Evolutionary conservation across 2,888 invertebrate genomes (phyloP).

Genomic region (Tortrix viridana): DNA sequence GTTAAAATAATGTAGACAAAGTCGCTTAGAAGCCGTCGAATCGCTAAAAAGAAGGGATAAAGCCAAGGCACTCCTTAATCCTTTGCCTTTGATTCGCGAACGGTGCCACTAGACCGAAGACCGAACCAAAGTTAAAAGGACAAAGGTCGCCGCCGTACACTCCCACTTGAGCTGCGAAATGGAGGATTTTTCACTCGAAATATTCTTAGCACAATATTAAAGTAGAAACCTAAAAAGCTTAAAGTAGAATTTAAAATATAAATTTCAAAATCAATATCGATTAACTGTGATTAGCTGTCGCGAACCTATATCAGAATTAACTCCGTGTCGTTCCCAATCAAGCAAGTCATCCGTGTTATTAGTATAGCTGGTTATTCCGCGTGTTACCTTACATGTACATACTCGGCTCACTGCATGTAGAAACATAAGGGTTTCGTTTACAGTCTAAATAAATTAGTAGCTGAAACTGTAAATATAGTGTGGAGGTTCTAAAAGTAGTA

Average conservation of each 20-base stretch:
- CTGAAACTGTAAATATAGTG: constrained; percentile 21
- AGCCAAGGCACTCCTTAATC: constrained; percentile 9
- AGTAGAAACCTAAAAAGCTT: background rate
- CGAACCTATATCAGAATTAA: constrained; percentile 18
- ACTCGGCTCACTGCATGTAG: background rate
- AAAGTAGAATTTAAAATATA: too few species aligned
- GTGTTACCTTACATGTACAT: constrained; percentile 6
- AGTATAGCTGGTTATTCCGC: constrained; percentile 26
- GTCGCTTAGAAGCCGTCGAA: background rate
- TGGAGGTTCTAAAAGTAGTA: constrained; percentile 30
- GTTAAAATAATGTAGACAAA: constrained; percentile 1
- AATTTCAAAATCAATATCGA: background rate
- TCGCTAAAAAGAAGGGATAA: constrained; percentile 9
- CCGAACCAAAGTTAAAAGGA: constrained; percentile 29
- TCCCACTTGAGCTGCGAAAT: constrained; percentile 3
- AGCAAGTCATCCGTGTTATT: constrained; percentile 34
- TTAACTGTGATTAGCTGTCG: background rate
- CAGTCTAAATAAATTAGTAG: constrained; percentile 20
- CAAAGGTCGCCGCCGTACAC: constrained; percentile 35
- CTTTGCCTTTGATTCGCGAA: constrained; percentile 8
- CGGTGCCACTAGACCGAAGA: constrained; percentile 28
- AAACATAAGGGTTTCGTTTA: constrained; percentile 9
- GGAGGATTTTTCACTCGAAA: background rate
- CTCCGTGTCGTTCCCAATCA: constrained; percentile 20
- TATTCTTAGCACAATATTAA: constrained; percentile 7